A percentile compares a stretch with the other conserved stretches of the same genome.
Conservation (phyloP, 30 jellyfish, hydroid and myxozoan species). For the Turritopsis dohrnii region DNA sequence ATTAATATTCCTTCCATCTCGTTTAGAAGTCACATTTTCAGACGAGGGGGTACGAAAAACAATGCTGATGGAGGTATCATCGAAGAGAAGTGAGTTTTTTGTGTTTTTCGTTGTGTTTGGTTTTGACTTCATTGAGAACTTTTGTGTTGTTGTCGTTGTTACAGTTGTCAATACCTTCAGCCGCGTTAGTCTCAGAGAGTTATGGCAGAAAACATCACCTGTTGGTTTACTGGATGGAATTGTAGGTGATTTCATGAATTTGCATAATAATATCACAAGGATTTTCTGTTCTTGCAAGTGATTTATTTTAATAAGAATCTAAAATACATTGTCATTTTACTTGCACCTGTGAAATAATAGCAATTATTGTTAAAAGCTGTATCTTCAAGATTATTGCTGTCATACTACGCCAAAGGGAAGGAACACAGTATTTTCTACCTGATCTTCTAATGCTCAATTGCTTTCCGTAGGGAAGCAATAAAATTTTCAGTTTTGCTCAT, state of each 20-base stretch:
- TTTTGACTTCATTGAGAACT: not conserved
- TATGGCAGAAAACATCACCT: conserved; percentile 76
- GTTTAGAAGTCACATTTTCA: conserved; percentile 71
- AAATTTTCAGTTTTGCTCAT: too few species aligned
- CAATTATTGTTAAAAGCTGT: too few species aligned
- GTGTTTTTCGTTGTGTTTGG: not conserved
- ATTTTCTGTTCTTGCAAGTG: too few species aligned
- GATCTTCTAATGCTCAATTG: too few species aligned
- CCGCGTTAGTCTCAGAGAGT: conserved; percentile 38
- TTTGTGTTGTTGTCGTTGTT: not conserved
- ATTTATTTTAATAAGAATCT: too few species aligned
- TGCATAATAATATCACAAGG: conserved; percentile 8
- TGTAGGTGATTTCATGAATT: conserved; percentile 70
- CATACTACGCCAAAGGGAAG: too few species aligned
- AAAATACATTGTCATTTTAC: too few species aligned
- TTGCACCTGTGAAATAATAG: too few species aligned
- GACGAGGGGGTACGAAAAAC: conserved; percentile 86
- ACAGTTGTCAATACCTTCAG: conserved; percentile 56
- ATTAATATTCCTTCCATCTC: not conserved
- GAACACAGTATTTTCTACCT: too few species aligned
- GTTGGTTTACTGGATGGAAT: conserved; percentile 73
- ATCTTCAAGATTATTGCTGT: too few species aligned
- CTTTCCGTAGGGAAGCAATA: too few species aligned
- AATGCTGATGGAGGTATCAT: conserved; percentile 45
- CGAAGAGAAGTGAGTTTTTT: conserved; percentile 16